Conservation (phyloP, 2,888 invertebrate genomes). For the Latrodectus hesperus region DNA sequence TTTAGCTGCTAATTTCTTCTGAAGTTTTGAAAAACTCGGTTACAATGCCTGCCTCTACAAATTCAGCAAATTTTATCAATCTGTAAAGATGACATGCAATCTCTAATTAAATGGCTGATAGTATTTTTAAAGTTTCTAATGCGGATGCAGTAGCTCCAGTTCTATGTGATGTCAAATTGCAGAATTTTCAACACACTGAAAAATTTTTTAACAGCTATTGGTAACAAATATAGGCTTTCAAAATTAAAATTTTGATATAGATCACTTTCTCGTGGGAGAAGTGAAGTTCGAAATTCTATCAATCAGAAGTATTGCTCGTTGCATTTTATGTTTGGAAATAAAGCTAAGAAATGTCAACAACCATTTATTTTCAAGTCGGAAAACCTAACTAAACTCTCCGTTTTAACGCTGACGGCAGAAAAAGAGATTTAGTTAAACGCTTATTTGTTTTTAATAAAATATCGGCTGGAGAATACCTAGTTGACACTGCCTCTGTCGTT, state of each 20-base stretch:
- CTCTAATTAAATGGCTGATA: neutral
- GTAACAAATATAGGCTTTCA: neutral
- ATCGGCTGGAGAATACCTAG: neutral
- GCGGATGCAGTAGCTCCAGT: neutral
- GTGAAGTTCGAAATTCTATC: neutral
- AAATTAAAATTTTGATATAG: neutral
- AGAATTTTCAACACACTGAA: neutral
- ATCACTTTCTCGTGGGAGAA: neutral
- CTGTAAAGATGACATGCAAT: neutral
- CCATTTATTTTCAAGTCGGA: neutral
- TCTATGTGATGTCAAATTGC: neutral
- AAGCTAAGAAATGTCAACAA: neutral
- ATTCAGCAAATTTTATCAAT: neutral
- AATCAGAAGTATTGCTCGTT: neutral
- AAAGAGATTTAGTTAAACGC: neutral
- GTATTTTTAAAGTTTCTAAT: neutral
- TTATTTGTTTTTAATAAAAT: neutral
- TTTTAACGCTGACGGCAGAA: neutral
- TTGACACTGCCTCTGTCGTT: neutral
- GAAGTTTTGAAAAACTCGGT: neutral
- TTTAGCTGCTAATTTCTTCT: neutral
- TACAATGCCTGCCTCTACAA: neutral
- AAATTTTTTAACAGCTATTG: neutral
- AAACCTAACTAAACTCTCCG: neutral
- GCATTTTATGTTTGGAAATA: neutral